Evolutionary conservation across 2,888 invertebrate genomes (phyloP).

Genomic region (Proisotoma minuta): DNA sequence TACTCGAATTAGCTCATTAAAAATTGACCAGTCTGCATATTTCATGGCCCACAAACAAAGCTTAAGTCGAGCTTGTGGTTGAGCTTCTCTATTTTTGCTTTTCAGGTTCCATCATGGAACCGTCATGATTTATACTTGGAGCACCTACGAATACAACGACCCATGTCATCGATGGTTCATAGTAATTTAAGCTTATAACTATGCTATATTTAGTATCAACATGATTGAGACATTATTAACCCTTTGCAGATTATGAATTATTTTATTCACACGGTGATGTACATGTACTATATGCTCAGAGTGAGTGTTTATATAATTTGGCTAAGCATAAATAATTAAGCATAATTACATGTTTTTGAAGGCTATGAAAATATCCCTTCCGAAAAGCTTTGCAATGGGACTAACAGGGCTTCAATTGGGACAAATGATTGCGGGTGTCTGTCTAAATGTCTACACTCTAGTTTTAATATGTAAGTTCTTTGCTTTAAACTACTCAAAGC

Average conservation of each 20-base stretch:
- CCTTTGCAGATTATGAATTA: conserved; percentile 67
- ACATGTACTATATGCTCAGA: conserved; percentile 57
- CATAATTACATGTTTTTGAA: conserved; percentile 16
- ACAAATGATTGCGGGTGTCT: conserved; percentile 82
- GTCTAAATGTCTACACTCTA: conserved; percentile 68
- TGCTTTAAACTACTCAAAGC: neutral
- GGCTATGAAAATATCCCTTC: conserved; percentile 78
- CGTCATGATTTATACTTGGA: conserved; percentile 89
- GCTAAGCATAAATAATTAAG: neutral
- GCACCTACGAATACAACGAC: conserved; percentile 82
- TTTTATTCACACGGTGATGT: conserved; percentile 86
- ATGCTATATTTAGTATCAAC: neutral
- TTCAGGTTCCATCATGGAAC: conserved; percentile 75
- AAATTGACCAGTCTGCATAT: neutral
- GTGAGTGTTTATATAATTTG: conserved; percentile 15
- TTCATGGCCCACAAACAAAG: neutral
- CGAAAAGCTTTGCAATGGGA: conserved; percentile 76
- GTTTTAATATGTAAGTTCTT: conserved; percentile 53
- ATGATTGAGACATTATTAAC: neutral
- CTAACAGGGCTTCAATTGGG: conserved; percentile 86
- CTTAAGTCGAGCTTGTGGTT: neutral
- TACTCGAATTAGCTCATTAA: neutral
- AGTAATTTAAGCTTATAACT: conserved; percentile 53
- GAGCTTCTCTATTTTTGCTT: neutral
- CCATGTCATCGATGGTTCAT: conserved; percentile 89